Evolutionary conservation across 2,113 vertebrate species (phyloP), one percentile per base, ranked within the genome.

Genomic region (Pampusana beccarii): DNA sequence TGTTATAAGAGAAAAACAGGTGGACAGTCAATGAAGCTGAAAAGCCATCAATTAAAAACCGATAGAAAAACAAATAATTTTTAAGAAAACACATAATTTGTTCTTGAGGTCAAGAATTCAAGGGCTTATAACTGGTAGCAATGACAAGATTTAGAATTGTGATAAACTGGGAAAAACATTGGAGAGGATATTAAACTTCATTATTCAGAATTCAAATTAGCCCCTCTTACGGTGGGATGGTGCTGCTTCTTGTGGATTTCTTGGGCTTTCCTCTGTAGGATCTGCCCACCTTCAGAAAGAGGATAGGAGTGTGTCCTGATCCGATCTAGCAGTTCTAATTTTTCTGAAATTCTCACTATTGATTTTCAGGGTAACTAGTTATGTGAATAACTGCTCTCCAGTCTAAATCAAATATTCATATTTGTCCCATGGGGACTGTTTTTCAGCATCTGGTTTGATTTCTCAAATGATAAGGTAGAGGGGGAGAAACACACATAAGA

Each of bases 301-400:
- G 16, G 23, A 67, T 26, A 69, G n/a, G 11, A 83, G 7, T 29
- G 28, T 86, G 70, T 57, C 18, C 11, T 34, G 9, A 71, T 84
- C 72, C 36, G 62, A 6, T 78, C 38, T 60, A 11, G 9, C 40
- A 60, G 48, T 64, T 84, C 24, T 54, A 80, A 28, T 74, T 84
- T 95, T 95, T 84, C 51, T 81, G 80, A 89, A 79, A 79, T 87
- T 81, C 65, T 44, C 46, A 40, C 42, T 79, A 15, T 71, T 85
- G 65, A 70, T 92, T 89, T 93, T 75, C 69, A 84, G 61, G 56
- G 18, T 91, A 91, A 80, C 64, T 92, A 93, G 86, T 92, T 78
- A 60, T 69, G 73, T 66, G 53, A 64, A 67, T 88, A 81, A 67
- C 72, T 79, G 56, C 70, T 92, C 73, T 89, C 40, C 12, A 67